Evolutionary conservation across 2,888 invertebrate species (phyloP).

Genomic region (Spilarctia lutea): DNA sequence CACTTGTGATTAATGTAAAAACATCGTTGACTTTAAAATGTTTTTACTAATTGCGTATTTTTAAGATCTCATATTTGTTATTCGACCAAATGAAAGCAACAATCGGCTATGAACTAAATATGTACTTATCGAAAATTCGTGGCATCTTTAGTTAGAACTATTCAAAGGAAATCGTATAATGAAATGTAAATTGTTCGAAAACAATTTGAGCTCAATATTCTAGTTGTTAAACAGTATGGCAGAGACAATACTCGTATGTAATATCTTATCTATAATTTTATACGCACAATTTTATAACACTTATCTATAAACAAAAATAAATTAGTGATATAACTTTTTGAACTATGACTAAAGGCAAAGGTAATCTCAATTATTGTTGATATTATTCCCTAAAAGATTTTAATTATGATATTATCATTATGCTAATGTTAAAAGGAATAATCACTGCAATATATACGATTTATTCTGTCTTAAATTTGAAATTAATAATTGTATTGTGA

Average conservation of each 20-base stretch:
- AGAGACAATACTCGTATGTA: background rate
- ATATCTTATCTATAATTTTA: background rate
- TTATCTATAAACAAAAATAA: background rate
- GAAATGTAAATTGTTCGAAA: background rate
- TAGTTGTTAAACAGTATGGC: background rate
- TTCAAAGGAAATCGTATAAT: background rate
- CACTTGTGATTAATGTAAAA: background rate
- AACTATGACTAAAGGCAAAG: constrained; percentile 35
- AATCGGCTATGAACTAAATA: background rate
- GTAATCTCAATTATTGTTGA: constrained; percentile 23
- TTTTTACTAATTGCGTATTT: background rate
- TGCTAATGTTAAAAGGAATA: constrained; percentile 24
- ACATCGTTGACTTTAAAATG: background rate
- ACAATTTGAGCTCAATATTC: background rate
- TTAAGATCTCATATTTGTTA: background rate
- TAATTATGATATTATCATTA: background rate
- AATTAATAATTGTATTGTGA: constrained; percentile 36
- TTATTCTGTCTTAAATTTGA: constrained; percentile 30
- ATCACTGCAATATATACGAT: constrained; percentile 24
- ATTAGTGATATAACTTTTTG: constrained; percentile 14
- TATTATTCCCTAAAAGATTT: constrained; percentile 23
- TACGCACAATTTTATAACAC: constrained; percentile 13
- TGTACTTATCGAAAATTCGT: background rate
- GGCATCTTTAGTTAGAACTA: background rate
- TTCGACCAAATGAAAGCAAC: background rate